Percentiles rank a stretch among this genome's conserved stretches.
phyloP scores from a whole-genome alignment of 2,797 vertebrate species.

The Furcifer pardalis region DNA sequence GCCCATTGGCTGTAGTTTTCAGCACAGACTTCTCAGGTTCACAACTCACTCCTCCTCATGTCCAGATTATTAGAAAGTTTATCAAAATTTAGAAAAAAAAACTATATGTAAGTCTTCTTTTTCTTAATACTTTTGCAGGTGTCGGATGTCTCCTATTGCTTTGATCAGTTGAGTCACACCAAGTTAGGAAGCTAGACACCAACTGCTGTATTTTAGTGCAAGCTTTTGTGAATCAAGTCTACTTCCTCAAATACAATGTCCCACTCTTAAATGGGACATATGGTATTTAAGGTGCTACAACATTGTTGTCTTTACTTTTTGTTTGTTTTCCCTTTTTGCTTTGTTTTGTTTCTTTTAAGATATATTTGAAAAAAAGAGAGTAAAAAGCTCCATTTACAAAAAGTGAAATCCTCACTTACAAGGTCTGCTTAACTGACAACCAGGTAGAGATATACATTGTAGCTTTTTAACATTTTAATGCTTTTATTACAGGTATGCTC shows the following conservation, averaged over 20 bases:
- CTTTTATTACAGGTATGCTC: constrained; percentile 1
- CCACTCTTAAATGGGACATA: too few relatives aligned
- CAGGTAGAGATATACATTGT: fast-evolving
- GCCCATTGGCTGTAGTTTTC: neutral
- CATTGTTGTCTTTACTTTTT: too few relatives aligned
- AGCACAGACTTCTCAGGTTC: neutral
- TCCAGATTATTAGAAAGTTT: neutral
- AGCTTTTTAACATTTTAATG: neutral
- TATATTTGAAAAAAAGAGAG: too few relatives aligned
- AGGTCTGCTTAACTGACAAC: neutral
- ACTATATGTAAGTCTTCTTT: too few relatives aligned
- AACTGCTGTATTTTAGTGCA: too few relatives aligned
- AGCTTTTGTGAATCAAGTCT: too few relatives aligned
- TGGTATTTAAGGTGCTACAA: too few relatives aligned
- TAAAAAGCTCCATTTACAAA: neutral
- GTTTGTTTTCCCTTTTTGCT: too few relatives aligned
- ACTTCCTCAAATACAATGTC: too few relatives aligned
- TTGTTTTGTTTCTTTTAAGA: too few relatives aligned
- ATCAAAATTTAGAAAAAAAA: neutral
- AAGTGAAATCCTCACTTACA: neutral
- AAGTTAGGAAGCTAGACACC: too few relatives aligned
- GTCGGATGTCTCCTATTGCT: neutral
- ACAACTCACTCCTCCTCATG: neutral
- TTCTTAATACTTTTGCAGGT: neutral
- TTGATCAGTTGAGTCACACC: neutral